Evolutionary conservation across 2,797 vertebrate species (phyloP), one percentile per base, ranked within the genome.

Genomic region (Sebastes trivittatus): DNA sequence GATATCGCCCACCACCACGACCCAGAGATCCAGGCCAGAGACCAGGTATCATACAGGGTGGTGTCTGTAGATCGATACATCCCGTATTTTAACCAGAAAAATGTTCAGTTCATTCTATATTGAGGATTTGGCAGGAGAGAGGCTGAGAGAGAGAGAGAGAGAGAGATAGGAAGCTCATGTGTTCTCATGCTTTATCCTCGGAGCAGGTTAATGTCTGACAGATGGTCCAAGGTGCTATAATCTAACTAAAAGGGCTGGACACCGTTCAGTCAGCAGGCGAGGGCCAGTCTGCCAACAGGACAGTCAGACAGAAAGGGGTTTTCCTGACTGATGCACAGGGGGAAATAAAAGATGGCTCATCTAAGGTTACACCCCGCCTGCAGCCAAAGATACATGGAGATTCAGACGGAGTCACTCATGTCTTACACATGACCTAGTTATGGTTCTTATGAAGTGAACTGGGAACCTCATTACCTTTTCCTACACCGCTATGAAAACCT

Each of bases 1-100:
- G 90, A 0, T 87, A 3, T 87, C 94, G 0, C 88, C 90, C 1
- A 30, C 61, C 20, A 42, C 83, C 49, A 82, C 72, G 1, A 85
- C 80, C 75, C 89, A 91, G 67, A 94, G 94, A 81, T 91, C 92
- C 88, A 89, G 92, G 30, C 52, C 94, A 0, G 95, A 96, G 79
- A 88, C 74, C 88, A 97, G 96, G 97, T 97, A 90, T 0, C 1
- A 1, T 22, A 55, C 10, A 0, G 8, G 30, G 27, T 20, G n/a
- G 46, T 9, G 2, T 66, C 23, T 11, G 13, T 16, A 8, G n/a
- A 69, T 10, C 10, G 25, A 20, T 55, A 23, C 1, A 9, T 52
- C 11, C 23, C 2, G 2, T 8, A 7, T 11, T 25, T 34, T 8
- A 42, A 61, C 10, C 7, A 3, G 29, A 10, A 36, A 13, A 30